Conservation (phyloP, 1,140 invertebrate genomes). For the Venturia canescens region DNA sequence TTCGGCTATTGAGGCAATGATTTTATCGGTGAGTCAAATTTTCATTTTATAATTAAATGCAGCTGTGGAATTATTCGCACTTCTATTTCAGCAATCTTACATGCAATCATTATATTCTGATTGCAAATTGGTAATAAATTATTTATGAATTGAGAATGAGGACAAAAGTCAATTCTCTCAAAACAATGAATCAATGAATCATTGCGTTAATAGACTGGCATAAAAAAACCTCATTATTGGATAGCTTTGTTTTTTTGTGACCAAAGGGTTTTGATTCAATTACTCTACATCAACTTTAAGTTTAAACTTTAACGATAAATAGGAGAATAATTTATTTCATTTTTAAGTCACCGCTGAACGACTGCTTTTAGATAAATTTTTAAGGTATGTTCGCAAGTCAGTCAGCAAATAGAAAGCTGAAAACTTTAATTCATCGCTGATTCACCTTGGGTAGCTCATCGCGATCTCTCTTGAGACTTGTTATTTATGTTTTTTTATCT, state of each 20-base stretch:
- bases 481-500: neutral
- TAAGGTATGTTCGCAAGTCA: neutral
- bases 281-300: neutral
- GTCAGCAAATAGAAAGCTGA: neutral
- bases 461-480: neutral
- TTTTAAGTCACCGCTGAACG: slow-evolving; percentile 33
- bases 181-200: slow-evolving; percentile 13
- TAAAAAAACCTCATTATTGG: neutral
- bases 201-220: slow-evolving; percentile 50
- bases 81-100: neutral
- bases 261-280: neutral
- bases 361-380: neutral
- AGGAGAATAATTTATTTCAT: neutral
- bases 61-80: no score
- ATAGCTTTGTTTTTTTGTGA: neutral
- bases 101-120: neutral
- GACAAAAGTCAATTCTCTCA: neutral
- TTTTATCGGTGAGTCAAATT: neutral
- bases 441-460: neutral
- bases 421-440: neutral
- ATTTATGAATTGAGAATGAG: no score
- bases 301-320: neutral
- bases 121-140: no score
- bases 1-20: slow-evolving; percentile 32
- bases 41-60: neutral